phyloP scores from a whole-genome alignment of 2,797 vertebrate species.

The Pseudocheirus occidentalis region DNA sequence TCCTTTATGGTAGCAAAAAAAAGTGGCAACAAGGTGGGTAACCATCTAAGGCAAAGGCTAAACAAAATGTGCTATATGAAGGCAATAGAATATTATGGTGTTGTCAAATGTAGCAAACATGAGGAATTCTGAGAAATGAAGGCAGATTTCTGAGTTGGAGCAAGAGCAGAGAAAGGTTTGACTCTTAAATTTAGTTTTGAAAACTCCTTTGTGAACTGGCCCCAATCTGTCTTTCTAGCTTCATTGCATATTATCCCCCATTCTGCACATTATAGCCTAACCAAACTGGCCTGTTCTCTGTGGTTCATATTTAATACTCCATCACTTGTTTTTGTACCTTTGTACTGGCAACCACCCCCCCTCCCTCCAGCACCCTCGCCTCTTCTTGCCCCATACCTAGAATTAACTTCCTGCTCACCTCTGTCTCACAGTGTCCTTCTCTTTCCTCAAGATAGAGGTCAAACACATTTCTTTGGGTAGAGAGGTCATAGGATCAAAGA shows the following conservation, averaged over 20 bases:
- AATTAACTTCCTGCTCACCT: not conserved
- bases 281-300: not conserved
- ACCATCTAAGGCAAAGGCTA: not conserved
- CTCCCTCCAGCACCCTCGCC: no score
- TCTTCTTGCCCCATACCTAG: not conserved
- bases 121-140: not conserved
- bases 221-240: not conserved
- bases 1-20: not conserved
- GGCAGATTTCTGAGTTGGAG: not conserved
- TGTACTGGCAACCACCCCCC: not conserved
- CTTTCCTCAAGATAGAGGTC: not conserved
- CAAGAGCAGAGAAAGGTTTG: not conserved
- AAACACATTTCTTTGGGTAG: not conserved
- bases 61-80: not conserved
- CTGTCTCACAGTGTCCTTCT: not conserved
- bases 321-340: not conserved
- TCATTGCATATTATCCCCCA: not conserved
- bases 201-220: not conserved
- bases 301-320: not conserved
- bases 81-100: not conserved
- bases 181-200: not conserved
- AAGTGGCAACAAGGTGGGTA: not conserved
- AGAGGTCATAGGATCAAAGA: not conserved
- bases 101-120: not conserved
- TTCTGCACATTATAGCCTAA: not conserved